Base-by-base conservation (phyloP, 2,797 vertebrate genomes). In the Catostomus latipinnis region DNA sequence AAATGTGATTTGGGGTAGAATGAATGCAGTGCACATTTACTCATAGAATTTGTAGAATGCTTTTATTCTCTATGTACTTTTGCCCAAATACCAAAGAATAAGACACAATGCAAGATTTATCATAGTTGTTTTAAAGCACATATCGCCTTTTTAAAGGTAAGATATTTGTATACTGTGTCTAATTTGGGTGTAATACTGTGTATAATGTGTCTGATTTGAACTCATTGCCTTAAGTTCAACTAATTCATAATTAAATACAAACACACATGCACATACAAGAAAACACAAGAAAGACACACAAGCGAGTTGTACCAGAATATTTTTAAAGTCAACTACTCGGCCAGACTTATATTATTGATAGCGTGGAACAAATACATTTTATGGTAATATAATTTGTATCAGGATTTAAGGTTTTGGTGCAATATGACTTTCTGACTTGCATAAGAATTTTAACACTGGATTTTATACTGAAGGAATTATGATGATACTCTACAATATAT, bases 81-180 rank as follows among this genome's bases (percentile, higher is more conserved):
- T 11, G 14, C 16, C 49, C 22, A 8, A 50, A 78, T 46, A 54
- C 79, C 81, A 83, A 85, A 85, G 68, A 81, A 76, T 60, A 9
- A 74, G 45, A 9, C n/a, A 6, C 12, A n/a, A 5, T 62, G 14
- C n/a, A 70, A 57, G 58, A 12, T 61, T 80, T 48, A 10, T 77
- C 53, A 57, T 54, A 52, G 48, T 57, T 72, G 18, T 14, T 58
- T 82, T 71, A 60, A 65, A 61, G 6, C 56, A 78, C 61, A 56
- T 58, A n/a, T 67, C 6, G 11, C 46, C 48, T 62, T 78, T 62
- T 14, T 4, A n/a, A 74, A 54, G 13, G 2, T 34, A 34, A 34
- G 2, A 34, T 34, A 4, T 54, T 52, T 77, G 67, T 80, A 14
- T 54, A 67, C 12, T 43, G 8, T 49, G 10, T 58, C 22, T 70